phyloP scores from a whole-genome alignment of 2,888 invertebrate genomes.

The Cryptus armator region DNA sequence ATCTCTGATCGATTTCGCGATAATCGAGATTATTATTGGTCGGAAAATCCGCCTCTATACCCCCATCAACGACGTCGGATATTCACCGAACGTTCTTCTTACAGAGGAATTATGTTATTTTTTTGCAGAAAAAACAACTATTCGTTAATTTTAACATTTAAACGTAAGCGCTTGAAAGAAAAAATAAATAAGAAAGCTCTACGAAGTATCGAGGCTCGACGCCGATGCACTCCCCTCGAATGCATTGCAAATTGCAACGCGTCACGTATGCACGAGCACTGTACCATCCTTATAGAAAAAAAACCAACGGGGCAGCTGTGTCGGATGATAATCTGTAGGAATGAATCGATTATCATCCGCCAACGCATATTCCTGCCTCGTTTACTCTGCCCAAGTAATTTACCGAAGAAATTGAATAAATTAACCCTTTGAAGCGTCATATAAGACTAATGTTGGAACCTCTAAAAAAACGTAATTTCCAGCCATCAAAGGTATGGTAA shows the following conservation, averaged over 20 bases:
- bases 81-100: neutral
- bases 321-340: constrained; percentile 28
- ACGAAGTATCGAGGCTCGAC: constrained; percentile 60
- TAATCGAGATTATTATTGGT: neutral
- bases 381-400: constrained; percentile 44
- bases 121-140: neutral
- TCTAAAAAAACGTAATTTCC: neutral
- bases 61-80: neutral
- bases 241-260: constrained; percentile 68
- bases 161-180: neutral
- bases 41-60: neutral
- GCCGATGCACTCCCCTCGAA: constrained; percentile 70
- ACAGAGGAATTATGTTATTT: neutral
- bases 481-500: too few species aligned
- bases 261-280: constrained; percentile 70
- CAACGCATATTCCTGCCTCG: constrained; percentile 1
- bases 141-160: neutral
- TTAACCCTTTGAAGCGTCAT: neutral
- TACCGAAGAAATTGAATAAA: neutral
- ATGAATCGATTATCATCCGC: constrained; percentile 32
- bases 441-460: neutral
- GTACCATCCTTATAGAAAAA: constrained; percentile 36
- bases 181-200: constrained; percentile 32
- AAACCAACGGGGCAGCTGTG: constrained; percentile 13
- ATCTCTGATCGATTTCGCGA: neutral